phyloP scores from a whole-genome alignment of 2,797 vertebrate genomes.

The Silurus lanzhouensis region DNA sequence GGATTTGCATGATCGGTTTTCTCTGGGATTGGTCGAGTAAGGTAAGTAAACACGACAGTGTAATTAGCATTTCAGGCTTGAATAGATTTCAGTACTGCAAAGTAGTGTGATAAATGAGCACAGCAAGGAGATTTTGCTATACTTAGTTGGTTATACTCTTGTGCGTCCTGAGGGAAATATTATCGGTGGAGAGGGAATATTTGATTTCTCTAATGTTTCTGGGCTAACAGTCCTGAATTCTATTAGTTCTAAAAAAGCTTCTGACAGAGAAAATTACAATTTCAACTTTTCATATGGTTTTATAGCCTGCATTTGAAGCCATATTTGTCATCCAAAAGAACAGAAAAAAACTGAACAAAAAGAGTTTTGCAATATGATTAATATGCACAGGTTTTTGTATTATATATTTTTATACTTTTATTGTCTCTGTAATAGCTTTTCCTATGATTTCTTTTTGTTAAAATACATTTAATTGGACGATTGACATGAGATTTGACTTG shows the following conservation, averaged over 20 bases:
- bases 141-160: slow-evolving; percentile 5
- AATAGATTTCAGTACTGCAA: not conserved
- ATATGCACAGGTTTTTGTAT: not conserved
- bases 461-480: not conserved
- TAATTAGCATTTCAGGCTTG: slow-evolving; percentile 12
- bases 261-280: slow-evolving; percentile 6
- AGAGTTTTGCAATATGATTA: not conserved
- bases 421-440: not conserved
- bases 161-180: slow-evolving; percentile 3
- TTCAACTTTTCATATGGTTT: no score
- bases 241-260: not conserved
- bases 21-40: not conserved
- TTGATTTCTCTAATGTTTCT: slow-evolving; percentile 7
- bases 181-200: not conserved
- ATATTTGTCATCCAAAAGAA: not conserved
- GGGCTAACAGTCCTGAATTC: not conserved
- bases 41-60: slow-evolving; percentile 14
- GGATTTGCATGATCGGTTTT: slow-evolving; percentile 4
- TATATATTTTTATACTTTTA: no score
- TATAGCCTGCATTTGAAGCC: not conserved
- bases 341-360: not conserved
- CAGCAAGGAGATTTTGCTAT: not conserved
- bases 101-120: slow-evolving; percentile 16
- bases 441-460: not conserved
- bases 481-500: not conserved